phyloP scores from a whole-genome alignment of 1,140 invertebrate genomes.

The Calliphora vicina region DNA sequence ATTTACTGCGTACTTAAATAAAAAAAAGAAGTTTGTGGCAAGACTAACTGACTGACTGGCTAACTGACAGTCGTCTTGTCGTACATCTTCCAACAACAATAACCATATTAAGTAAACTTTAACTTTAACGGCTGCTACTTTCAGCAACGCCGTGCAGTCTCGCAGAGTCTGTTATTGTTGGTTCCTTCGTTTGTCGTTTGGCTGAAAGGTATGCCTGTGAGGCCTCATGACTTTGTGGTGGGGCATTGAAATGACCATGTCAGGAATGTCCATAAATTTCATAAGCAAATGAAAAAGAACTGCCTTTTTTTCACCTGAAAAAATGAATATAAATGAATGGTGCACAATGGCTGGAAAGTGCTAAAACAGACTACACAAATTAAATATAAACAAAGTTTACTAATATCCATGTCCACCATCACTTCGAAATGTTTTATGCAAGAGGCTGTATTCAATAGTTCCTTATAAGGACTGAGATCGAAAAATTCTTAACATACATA shows the following conservation, averaged over 20 bases:
- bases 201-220: background rate
- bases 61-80: too few species aligned
- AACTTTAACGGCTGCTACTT: constrained; percentile 16
- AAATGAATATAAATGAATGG: background rate
- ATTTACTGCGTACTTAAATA: constrained; percentile 26
- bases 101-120: background rate
- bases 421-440: too few species aligned
- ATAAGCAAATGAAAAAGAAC: constrained; percentile 36
- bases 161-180: background rate
- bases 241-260: background rate
- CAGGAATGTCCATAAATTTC: constrained; percentile 61
- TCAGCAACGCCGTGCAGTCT: constrained; percentile 24
- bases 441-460: too few species aligned
- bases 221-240: background rate
- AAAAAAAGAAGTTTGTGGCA: background rate
- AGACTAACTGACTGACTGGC: background rate
- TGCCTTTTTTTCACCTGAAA: background rate
- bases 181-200: background rate
- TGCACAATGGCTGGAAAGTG: background rate
- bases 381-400: too few species aligned
- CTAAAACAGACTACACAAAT: too few species aligned
- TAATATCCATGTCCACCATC: too few species aligned
- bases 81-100: too few species aligned
- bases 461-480: too few species aligned
- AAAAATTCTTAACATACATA: too few species aligned